These are phyloP conservation scores for Synaphobranchus kaupii DNA, from an alignment of 2,797 vertebrate species.

Conservation along the genomic window DNA sequence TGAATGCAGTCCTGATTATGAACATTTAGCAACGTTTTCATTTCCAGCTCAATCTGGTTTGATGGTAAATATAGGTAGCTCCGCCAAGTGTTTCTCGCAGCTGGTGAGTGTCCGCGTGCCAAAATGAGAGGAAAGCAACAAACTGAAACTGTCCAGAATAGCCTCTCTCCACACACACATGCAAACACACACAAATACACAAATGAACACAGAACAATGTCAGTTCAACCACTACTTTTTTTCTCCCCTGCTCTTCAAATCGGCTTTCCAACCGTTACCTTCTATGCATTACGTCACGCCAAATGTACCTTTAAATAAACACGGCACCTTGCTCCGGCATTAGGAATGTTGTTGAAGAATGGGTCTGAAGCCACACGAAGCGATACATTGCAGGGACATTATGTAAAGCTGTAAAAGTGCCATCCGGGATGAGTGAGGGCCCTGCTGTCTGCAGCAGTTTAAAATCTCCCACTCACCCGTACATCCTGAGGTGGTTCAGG, in stretches of 20 bases:
- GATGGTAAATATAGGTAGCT: constrained; percentile 17
- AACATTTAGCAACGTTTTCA: not conserved
- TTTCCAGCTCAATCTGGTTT: constrained; percentile 2
- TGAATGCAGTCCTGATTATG: not conserved
- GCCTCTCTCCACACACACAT: not conserved
- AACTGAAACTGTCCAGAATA: constrained; percentile 1
- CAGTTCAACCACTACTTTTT: not conserved
- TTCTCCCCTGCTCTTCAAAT: not conserved
- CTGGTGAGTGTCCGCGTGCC: constrained; percentile 4
- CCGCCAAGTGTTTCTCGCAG: not conserved
- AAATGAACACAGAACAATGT: not conserved
- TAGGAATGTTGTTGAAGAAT: constrained; percentile 44
- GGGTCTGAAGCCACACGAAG: constrained; percentile 45
- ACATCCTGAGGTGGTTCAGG: constrained; percentile 39
- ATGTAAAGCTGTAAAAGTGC: constrained; percentile 60
- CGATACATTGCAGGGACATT: constrained; percentile 48
- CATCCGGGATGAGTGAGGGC: constrained; percentile 54
- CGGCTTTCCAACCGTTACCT: not conserved
- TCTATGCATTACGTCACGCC: constrained; percentile 21
- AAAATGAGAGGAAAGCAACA: constrained; percentile 21
- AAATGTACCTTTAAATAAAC: constrained; percentile 52
- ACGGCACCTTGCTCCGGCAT: constrained; percentile 42
- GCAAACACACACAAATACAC: not conserved
- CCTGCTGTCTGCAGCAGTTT: constrained; percentile 33
- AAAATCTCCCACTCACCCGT: constrained; percentile 48